These are phyloP conservation scores for Mycteria americana DNA, from an alignment of 2,797 vertebrate species.

Conservation along the genomic window DNA sequence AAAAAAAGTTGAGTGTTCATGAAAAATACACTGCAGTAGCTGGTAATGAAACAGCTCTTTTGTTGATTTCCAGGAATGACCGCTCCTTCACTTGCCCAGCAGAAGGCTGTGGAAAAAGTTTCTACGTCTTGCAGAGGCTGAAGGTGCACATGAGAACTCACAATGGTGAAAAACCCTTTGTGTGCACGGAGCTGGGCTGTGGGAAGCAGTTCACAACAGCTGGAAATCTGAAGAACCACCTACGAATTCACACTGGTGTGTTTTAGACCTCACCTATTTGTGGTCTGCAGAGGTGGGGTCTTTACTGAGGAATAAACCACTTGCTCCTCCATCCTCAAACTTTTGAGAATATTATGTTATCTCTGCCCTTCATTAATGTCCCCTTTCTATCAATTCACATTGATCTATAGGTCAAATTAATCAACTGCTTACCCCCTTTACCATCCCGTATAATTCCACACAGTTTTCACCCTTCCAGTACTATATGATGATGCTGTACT, in stretches of 20 bases:
- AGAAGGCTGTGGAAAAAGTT: constrained; percentile 97
- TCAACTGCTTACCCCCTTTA: background rate
- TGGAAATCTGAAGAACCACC: constrained; percentile 97
- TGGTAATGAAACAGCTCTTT: background rate
- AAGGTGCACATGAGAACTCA: constrained; percentile 99
- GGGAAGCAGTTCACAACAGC: constrained; percentile 98
- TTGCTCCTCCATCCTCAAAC: background rate
- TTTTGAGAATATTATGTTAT: background rate
- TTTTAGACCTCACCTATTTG: constrained; percentile 44
- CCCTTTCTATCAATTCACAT: background rate
- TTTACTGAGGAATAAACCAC: constrained; percentile 2
- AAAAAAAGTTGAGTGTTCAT: background rate
- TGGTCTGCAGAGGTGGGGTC: constrained; percentile 31
- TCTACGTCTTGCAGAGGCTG: constrained; percentile 95
- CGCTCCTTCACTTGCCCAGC: constrained; percentile 92
- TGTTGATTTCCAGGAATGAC: constrained; percentile 85
- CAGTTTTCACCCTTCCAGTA: background rate
- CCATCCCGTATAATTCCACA: background rate
- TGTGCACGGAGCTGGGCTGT: constrained; percentile 91
- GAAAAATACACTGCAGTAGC: background rate
- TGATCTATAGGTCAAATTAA: background rate
- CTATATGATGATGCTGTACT: background rate
- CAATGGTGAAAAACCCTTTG: constrained; percentile 96
- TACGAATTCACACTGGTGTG: constrained; percentile 92
- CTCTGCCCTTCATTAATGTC: background rate